Conservation (phyloP, 1,140 invertebrate species). For the Atta cephalotes region DNA sequence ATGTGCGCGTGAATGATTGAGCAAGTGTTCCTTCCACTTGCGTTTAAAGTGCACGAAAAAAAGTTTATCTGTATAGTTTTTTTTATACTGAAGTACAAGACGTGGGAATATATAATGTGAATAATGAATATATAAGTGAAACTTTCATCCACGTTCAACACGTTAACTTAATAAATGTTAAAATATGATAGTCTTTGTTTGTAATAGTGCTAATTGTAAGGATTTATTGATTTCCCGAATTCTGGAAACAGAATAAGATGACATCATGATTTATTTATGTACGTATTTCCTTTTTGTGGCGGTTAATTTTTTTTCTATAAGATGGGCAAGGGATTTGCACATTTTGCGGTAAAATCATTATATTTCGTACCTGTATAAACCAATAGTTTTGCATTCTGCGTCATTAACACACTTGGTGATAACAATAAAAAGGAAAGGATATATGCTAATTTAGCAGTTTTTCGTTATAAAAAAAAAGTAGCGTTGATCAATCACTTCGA, state of each 20-base stretch:
- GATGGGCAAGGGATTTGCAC: constrained; percentile 32
- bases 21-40: neutral
- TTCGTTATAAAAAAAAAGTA: constrained; percentile 3
- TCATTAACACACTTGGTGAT: constrained; percentile 30
- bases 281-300: constrained; percentile 1
- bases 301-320: constrained; percentile 16
- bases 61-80: constrained; percentile 72
- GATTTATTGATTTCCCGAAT: neutral
- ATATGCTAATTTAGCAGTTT: neutral
- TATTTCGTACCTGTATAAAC: constrained; percentile 62
- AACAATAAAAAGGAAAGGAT: constrained; percentile 5
- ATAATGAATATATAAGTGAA: neutral
- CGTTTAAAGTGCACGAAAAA: constrained; percentile 22
- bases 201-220: neutral
- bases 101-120: constrained; percentile 56
- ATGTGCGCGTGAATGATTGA: constrained; percentile 51
- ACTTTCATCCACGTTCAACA: constrained; percentile 38
- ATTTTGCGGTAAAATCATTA: constrained; percentile 58
- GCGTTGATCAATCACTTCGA: neutral
- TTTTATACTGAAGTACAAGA: constrained; percentile 71
- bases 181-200: constrained; percentile 45
- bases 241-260: neutral
- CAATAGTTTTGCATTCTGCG: constrained; percentile 37
- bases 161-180: constrained; percentile 72
- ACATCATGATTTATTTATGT: constrained; percentile 14